Percentiles rank a stretch among this genome's conserved stretches.
Conservation (phyloP, 2,797 vertebrate species). For the Zenarchopterus dispar region DNA sequence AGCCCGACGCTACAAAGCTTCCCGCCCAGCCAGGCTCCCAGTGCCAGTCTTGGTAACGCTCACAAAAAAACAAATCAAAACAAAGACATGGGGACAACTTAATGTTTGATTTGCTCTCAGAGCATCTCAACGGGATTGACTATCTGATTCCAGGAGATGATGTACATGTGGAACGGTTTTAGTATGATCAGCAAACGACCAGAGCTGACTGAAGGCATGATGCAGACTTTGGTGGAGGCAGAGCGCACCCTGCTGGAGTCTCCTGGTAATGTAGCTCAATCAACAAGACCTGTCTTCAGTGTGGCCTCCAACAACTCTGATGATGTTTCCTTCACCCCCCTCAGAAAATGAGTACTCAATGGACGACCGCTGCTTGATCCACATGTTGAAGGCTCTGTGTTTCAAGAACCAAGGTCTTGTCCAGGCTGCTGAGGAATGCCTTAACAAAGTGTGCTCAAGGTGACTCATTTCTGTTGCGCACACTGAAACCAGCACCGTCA, state of each 20-base stretch:
- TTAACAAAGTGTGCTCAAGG: conserved; percentile 77
- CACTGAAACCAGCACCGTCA: not conserved
- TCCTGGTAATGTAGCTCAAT: conserved; percentile 69
- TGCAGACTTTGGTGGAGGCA: conserved; percentile 81
- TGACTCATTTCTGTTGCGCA: conserved; percentile 27
- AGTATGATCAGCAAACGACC: conserved; percentile 83
- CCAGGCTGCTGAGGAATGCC: conserved; percentile 81
- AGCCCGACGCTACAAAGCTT: conserved; percentile 84
- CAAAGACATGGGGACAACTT: not conserved
- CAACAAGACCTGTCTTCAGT: not conserved
- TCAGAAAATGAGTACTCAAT: conserved; percentile 79
- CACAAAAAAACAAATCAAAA: not conserved
- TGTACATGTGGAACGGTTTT: conserved; percentile 94
- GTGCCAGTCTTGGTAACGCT: conserved; percentile 85
- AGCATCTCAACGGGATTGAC: not conserved
- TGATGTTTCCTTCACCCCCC: not conserved
- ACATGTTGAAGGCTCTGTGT: conserved; percentile 86
- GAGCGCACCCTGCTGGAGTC: conserved; percentile 79
- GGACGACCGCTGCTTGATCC: conserved; percentile 82
- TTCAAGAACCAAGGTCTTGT: conserved; percentile 82
- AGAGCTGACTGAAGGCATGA: conserved; percentile 82
- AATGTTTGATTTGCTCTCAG: not conserved
- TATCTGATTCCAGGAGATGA: conserved; percentile 83
- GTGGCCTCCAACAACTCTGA: not conserved
- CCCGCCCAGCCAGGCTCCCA: conserved; percentile 68